Evolutionary conservation across 2,797 vertebrate species (phyloP), one percentile per base, ranked within the genome.

Genomic region (Sebastes matsubarae): DNA sequence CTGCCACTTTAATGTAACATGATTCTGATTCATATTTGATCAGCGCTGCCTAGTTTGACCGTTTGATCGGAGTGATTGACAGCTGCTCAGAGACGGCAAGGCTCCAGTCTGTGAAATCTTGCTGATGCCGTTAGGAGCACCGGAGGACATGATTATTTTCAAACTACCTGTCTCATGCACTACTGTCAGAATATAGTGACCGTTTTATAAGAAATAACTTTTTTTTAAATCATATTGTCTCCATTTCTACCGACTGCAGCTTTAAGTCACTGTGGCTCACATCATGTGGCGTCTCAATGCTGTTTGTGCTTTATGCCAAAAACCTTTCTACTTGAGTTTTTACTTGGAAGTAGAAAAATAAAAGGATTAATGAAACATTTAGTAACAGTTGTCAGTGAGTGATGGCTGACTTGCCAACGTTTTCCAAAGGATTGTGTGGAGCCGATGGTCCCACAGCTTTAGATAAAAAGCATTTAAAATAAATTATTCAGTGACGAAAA

Each of bases 341-440:
- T 57, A 29, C 57, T 46, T 42, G 24, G 24, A 77, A 75, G 68
- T 55, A 9, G 29, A 69, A 30, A 79, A 80, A 77, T 6, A 6
- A 46, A 86, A 75, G 16, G 11, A 68, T 64, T 20, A 42, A 77
- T 82, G 13, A 76, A 84, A 72, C 25, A 64, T 84, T 69, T 54
- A 70, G 16, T 50, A 11, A 18, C 30, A 79, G 69, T 50, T 78
- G 64, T 77, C 75, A 72, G 72, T 71, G 67, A 75, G 38, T 34
- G 50, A 69, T 42, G 16, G 64, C 18, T 50, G 58, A 81, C 72
- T 66, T 67, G 59, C 57, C 4, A 77, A 66, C 11, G 69, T 42
- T 66, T 57, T 75, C 38, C 46, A 20, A 77, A 67, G 2, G 20
- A 67, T 42, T 42, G 38, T 64, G 6, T 25, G 29, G 34, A 80